Base-by-base conservation (phyloP, 2,888 invertebrate genomes). In the Rapana venosa region DNA sequence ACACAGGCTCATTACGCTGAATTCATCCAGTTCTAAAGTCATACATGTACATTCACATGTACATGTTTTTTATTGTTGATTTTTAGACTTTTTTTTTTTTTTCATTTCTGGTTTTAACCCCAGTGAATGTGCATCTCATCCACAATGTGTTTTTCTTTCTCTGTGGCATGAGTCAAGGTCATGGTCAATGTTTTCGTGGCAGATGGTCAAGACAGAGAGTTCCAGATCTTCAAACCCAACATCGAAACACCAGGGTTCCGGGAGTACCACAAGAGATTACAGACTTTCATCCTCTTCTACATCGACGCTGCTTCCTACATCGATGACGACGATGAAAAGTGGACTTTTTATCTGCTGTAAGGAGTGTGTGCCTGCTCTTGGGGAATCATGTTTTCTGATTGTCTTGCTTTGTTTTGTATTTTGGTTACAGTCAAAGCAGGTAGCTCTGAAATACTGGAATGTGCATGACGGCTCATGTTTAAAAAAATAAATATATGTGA, bases 261-360 rank as follows among this genome's bases (percentile, higher is more conserved):
- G 56, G 97, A 97, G 8, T 99, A 97, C 95, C 98, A 99, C 96
- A 97, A 97, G 92, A 97, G 98, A 88, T 97, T 99, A 93, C 98
- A 99, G 96, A 98, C 98, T 0, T 98, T 99, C 95, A 97, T 99
- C 20, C 96, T 99, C 91, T 99, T 98, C 98, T 99, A 98, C 96
- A 98, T 99, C 93, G 99, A 99, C 97, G 99, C 98, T 26, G 99
- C 99, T 0, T 98, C 98, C 70, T 99, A 98, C 95, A 98, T 99
- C 93, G 99, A 99, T 96, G 97, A 97, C 6, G 98, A 98, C 96
- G 99, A 99, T 97, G 97, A 98, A 26, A 97, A 98, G 93, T 99
- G 99, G 99, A 92, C 90, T 20, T 96, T 94, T 91, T 96, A 94
- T 92, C 90, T 96, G n/a, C 70, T 96, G 96, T 96, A 93, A 93